phyloP scores from a whole-genome alignment of 53 echinoderm and acorn worm species.

The Glandiceps talaboti region DNA sequence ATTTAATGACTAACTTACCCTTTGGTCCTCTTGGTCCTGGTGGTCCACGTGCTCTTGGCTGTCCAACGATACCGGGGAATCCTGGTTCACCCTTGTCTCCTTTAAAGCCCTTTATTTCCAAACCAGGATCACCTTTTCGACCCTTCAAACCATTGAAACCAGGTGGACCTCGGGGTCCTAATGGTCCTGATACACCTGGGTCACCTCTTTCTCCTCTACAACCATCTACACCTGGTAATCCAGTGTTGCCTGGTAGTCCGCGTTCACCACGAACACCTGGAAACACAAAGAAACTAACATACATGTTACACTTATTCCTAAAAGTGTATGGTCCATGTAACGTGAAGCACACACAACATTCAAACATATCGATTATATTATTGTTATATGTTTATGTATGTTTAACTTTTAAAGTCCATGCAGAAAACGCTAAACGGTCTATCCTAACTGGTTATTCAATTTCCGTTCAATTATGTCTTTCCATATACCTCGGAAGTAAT shows the following conservation, averaged over 20 bases:
- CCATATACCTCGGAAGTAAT: no score
- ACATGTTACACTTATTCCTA: no score
- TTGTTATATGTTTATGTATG: no score
- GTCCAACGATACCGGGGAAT: not conserved
- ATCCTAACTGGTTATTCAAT: no score
- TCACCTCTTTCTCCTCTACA: constrained; percentile 28
- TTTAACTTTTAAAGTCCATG: no score
- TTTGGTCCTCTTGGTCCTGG: constrained; percentile 2
- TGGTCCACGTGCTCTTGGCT: not conserved
- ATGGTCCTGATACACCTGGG: constrained; percentile 3
- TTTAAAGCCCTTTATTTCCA: constrained; percentile 14
- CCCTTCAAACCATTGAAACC: constrained; percentile 17
- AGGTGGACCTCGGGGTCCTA: constrained; percentile 12
- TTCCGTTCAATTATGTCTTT: no score
- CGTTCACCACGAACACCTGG: constrained; percentile 9
- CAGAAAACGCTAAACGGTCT: no score
- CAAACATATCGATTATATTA: no score
- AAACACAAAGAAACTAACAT: no score
- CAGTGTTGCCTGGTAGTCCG: constrained; percentile 9
- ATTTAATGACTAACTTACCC: not conserved
- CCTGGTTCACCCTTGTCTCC: not conserved
- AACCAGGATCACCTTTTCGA: constrained; percentile 21
- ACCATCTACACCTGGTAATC: constrained; percentile 28
- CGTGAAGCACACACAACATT: no score
- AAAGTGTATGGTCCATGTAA: no score